These are phyloP conservation scores for Caenorhabditis inopinata DNA, from an alignment of 1,140 invertebrate species.

Conservation along the genomic window DNA sequence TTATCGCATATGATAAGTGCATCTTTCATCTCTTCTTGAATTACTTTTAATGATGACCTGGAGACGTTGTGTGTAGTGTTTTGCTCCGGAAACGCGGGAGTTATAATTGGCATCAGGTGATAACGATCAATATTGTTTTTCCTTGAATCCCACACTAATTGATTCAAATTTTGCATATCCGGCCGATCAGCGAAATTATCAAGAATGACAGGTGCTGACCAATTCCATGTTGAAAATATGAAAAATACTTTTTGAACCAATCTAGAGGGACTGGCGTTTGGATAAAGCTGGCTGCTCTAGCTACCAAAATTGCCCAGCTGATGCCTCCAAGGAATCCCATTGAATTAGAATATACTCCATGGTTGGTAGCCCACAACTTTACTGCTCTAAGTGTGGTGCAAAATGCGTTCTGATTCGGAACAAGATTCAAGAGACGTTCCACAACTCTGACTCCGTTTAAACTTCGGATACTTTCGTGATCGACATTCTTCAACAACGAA, in stretches of 20 bases:
- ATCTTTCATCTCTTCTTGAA: slow-evolving; percentile 85
- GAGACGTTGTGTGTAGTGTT: slow-evolving; percentile 99
- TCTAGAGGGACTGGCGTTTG: slow-evolving; percentile 89
- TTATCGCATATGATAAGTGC: slow-evolving; percentile 75
- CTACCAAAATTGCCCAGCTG: slow-evolving; percentile 98
- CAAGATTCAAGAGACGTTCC: slow-evolving; percentile 90
- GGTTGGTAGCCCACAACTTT: slow-evolving; percentile 72
- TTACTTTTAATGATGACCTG: slow-evolving; percentile 84
- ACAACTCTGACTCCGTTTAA: slow-evolving; percentile 95
- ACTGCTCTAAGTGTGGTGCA: slow-evolving; percentile 86
- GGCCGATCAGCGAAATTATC: slow-evolving; percentile 76
- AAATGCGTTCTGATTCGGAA: slow-evolving; percentile 92
- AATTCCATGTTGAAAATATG: slow-evolving; percentile 94
- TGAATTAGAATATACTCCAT: slow-evolving; percentile 96
- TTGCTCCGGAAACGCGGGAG: slow-evolving; percentile 97
- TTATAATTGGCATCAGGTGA: slow-evolving; percentile 99
- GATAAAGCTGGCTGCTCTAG: slow-evolving; percentile 94
- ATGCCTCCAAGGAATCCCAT: slow-evolving; percentile 94
- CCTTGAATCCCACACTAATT: slow-evolving; percentile 79
- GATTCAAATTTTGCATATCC: slow-evolving; percentile 66
- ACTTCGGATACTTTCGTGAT: slow-evolving; percentile 76
- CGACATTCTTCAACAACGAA: not conserved
- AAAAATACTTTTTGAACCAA: slow-evolving; percentile 97
- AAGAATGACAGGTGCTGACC: slow-evolving; percentile 93
- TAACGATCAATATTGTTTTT: slow-evolving; percentile 51